Base-by-base conservation (phyloP, 2,113 vertebrate species). In the Chionomys nivalis region DNA sequence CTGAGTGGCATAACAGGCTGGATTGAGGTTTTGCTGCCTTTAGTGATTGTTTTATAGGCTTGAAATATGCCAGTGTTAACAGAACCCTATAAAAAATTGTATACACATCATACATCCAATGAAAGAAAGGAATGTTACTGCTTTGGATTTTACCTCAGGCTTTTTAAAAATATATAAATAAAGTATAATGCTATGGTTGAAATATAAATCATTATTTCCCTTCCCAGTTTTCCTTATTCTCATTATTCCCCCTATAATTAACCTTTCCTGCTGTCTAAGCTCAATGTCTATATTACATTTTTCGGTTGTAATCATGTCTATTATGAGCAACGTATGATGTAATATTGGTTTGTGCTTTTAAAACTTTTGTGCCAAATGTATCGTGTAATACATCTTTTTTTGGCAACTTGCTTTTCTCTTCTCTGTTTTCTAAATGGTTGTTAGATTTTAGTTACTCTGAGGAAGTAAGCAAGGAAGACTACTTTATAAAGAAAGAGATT, bases 31-130 rank as follows among this genome's bases (percentile, higher is more conserved):
- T 76, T 76, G 91, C 61, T 91, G 95, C 31, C 49, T 58, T 72
- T 82, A 66, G 78, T 81, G 58, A 86, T 91, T 91, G 49, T 75
- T 94, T 52, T 58, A 58, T 95, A 87, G 87, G n/a, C 49, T 95
- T 89, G 78, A 87, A 91, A 86, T 82, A 86, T 66, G 83, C 19
- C 42, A 21, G 21, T 5, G 33, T 87, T 87, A 44, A 87, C 90
- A 91, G 47, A 88, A 72, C 44, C 5, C 19, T 89, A 65, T 63
- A 76, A 94, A 68, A 91, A 90, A 76, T 39, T 47, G 26, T 47
- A 42, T 72, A n/a, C 13, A 93, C 23, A 39, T 28, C 39, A 70
- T 19, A 86, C 11, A 44, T 11, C 44, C n/a, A 92, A 77, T 28
- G 91, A 77, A 36, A 87, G 16, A 36, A 87, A 87, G 44, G 47